Conservation (phyloP, 2,113 vertebrate species). For the Fulmarus glacialis region DNA sequence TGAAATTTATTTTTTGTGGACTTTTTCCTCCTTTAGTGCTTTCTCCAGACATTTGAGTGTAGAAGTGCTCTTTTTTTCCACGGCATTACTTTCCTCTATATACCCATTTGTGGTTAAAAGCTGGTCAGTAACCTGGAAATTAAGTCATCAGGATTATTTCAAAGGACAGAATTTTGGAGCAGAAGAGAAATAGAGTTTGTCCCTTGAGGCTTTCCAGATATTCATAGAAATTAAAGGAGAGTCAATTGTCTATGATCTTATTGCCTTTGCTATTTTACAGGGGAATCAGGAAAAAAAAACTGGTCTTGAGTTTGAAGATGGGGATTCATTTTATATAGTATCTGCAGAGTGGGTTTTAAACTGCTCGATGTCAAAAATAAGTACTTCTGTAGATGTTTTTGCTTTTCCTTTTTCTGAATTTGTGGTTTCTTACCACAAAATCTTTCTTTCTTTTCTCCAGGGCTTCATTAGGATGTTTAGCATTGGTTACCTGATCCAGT, state of each 20-base stretch:
- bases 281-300: not conserved
- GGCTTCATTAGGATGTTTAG: slow-evolving; percentile 98
- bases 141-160: slow-evolving; percentile 34
- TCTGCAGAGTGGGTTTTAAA: not conserved
- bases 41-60: not conserved
- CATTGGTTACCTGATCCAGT: slow-evolving; percentile 96
- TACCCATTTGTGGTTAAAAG: slow-evolving; percentile 36
- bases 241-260: not conserved
- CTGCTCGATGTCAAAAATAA: not conserved
- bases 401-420: not conserved
- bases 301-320: slow-evolving; percentile 5
- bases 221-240: slow-evolving; percentile 9
- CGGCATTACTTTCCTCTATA: slow-evolving; percentile 1
- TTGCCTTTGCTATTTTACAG: not conserved
- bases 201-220: not conserved
- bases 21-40: not conserved
- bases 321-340: not conserved
- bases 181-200: not conserved
- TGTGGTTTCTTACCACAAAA: not conserved
- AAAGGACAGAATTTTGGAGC: slow-evolving; percentile 21
- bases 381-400: not conserved
- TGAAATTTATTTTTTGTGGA: slow-evolving; percentile 34
- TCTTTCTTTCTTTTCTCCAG: slow-evolving; percentile 68
- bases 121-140: slow-evolving; percentile 26
- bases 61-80: not conserved